Conservation (phyloP, 2,797 vertebrate species). For the Harpagifer antarcticus region DNA sequence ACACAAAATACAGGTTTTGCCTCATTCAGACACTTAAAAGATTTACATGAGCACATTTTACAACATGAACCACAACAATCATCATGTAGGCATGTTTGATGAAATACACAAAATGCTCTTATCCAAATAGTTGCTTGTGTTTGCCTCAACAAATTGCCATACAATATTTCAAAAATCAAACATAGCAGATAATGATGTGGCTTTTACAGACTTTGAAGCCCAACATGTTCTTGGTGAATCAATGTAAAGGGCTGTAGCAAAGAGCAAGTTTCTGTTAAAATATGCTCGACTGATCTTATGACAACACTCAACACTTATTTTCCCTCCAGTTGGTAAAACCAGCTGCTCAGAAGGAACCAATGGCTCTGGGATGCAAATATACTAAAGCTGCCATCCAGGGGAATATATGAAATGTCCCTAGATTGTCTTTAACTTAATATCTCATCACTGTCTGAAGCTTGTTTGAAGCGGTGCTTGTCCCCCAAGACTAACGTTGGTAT, state of each 20-base stretch:
- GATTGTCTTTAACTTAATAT: conserved; percentile 8
- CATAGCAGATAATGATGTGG: not conserved
- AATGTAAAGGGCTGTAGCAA: not conserved
- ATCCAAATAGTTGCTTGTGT: not conserved
- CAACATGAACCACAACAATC: not conserved
- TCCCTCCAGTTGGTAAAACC: conserved; percentile 10
- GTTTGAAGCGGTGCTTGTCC: conserved; percentile 17
- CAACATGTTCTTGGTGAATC: conserved; percentile 1
- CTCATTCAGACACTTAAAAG: not conserved
- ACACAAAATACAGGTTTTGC: not conserved
- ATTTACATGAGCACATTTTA: not conserved
- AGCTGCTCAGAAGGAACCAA: not conserved
- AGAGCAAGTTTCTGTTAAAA: conserved; percentile 4
- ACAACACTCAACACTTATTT: not conserved
- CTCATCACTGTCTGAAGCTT: conserved; percentile 8
- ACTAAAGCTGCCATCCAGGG: conserved; percentile 6
- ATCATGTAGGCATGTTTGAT: conserved; percentile 3
- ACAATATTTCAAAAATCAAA: not conserved
- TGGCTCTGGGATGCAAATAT: conserved; percentile 3
- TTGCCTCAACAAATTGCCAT: not conserved
- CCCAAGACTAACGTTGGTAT: conserved; percentile 19
- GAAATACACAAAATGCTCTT: not conserved
- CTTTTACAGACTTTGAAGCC: not conserved
- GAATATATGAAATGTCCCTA: conserved; percentile 26
- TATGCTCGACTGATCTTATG: not conserved